Evolutionary conservation across 2,888 invertebrate genomes (phyloP), one percentile per base, ranked within the genome.

Genomic region (Cataglyphis rosenhaueri): DNA sequence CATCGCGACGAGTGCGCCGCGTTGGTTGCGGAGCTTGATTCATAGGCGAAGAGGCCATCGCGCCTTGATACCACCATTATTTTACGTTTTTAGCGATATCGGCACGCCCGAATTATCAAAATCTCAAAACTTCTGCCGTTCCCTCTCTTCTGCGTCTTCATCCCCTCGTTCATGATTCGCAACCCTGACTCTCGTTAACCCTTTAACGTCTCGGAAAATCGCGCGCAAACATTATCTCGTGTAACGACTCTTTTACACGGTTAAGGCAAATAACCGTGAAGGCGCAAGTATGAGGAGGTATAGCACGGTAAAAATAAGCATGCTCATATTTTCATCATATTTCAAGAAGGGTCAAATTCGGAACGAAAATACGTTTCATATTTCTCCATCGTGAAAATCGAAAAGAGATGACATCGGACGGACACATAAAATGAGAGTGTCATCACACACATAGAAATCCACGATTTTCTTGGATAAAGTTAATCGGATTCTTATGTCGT

Each of bases 21-120:
- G 82, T 73, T 75, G 81, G 35, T 62, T 62, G 61, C 82, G 59
- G 38, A 18, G 10, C 81, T 91, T 91, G 92, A 92, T 92, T 91
- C 92, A 89, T 87, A 61, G 84, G 87, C 86, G 85, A 90, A 86
- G 91, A 86, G 64, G 76, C 86, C 87, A 87, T 82, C 84, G 78
- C 74, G 59, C 32, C 64, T 61, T 75, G 70, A 82, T 84, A 81
- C 81, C 62, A 68, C 84, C 76, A 62, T 86, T 89, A 89, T 90
- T 92, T 92, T 90, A 91, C 86, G 88, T 91, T 89, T 86, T 87
- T 84, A 88, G 86, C 88, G 87, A 88, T 91, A 91, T 91, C 89
- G 86, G 85, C 82, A 88, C 82, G 71, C 79, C 68, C 55, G 88
- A 82, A 90, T 91, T 88, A 89, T 88, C 21, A 21, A 21, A 21